Evolutionary conservation across 2,888 invertebrate genomes (phyloP).

Genomic region (Aethes cnicana): DNA sequence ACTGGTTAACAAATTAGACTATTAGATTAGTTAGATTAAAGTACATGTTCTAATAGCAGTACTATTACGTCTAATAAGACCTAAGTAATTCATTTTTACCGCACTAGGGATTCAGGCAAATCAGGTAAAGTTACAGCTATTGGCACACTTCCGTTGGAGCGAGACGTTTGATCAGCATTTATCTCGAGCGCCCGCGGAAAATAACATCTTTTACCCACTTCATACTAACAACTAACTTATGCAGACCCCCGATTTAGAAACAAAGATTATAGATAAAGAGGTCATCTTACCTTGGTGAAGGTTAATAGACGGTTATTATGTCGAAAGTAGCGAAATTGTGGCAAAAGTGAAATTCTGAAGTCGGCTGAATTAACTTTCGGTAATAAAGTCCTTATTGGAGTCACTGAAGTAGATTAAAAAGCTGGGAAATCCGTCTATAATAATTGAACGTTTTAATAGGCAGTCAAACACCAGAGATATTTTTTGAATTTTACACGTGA

Average conservation of each 20-base stretch:
- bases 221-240: slow-evolving; percentile 23
- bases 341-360: slow-evolving; percentile 16
- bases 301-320: slow-evolving; percentile 22
- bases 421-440: no score
- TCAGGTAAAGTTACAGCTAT: slow-evolving; percentile 6
- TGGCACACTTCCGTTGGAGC: slow-evolving; percentile 33
- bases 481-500: no score
- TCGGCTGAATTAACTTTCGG: not conserved
- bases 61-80: no score
- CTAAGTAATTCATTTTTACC: no score
- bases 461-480: no score
- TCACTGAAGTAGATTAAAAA: no score
- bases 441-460: no score
- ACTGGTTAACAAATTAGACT: no score
- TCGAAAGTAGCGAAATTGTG: slow-evolving; percentile 22
- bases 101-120: no score
- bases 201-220: slow-evolving; percentile 39
- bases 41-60: no score
- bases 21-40: no score
- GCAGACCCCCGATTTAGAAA: not conserved
- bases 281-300: not conserved
- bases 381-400: no score
- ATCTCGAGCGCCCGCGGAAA: slow-evolving; percentile 40
- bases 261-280: not conserved
- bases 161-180: slow-evolving; percentile 31